These are phyloP conservation scores for Panzeria rudis DNA, from an alignment of 2,888 invertebrate genomes.

Conservation along the genomic window DNA sequence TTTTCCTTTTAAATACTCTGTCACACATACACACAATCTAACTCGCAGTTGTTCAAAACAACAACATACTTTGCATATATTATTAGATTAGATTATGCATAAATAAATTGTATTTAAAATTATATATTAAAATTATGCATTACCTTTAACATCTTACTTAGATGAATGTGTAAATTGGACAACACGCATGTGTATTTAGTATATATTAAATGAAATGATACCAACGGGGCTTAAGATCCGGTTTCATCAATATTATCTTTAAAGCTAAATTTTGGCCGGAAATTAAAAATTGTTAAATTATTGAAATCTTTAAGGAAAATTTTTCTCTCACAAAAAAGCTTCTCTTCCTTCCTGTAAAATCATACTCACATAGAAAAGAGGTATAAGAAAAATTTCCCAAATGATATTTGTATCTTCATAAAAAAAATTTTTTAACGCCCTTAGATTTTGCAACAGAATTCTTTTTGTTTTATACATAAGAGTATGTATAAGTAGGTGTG, in stretches of 20 bases:
- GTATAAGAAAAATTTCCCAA: too few species aligned
- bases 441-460: too few species aligned
- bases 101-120: constrained; percentile 29
- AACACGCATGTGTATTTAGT: neutral
- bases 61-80: constrained; percentile 67
- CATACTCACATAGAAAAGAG: too few species aligned
- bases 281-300: neutral
- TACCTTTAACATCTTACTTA: constrained; percentile 10
- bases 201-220: neutral
- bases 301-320: too few species aligned
- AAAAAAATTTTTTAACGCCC: too few species aligned
- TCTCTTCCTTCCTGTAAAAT: neutral
- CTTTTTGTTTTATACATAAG: too few species aligned
- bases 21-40: neutral
- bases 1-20: constrained; percentile 39
- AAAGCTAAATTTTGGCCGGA: neutral
- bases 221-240: neutral
- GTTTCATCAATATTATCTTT: neutral
- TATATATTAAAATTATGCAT: constrained; percentile 45
- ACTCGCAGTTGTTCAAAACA: constrained; percentile 1
- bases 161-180: neutral
- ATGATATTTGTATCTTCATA: too few species aligned
- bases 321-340: neutral
- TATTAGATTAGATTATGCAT: constrained; percentile 57
- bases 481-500: too few species aligned